A percentile compares a stretch with the other conserved stretches of the same genome.
Conservation (phyloP, 2,888 invertebrate species). For the Dimorphilus gyrociliatus region DNA sequence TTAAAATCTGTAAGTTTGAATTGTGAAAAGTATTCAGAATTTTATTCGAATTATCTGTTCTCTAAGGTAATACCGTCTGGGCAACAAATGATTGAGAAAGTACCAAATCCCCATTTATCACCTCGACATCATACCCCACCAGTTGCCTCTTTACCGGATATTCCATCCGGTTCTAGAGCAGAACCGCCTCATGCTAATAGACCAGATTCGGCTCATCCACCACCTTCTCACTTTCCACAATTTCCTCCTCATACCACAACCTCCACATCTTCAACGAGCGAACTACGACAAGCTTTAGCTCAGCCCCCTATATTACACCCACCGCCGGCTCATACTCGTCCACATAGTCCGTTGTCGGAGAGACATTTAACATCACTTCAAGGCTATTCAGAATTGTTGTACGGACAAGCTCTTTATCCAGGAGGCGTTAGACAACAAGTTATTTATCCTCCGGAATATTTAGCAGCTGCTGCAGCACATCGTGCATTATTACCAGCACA, state of each 20-base stretch:
- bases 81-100: constrained; percentile 16
- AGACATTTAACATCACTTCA: too few relatives aligned
- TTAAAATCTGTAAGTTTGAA: too few relatives aligned
- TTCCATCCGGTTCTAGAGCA: not conserved
- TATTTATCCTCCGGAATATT: not conserved
- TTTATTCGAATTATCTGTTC: not conserved
- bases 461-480: constrained; percentile 12
- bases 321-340: constrained; percentile 5
- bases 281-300: constrained; percentile 13
- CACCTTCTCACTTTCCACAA: constrained; percentile 5
- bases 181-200: not conserved
- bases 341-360: constrained; percentile 1
- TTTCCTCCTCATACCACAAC: constrained; percentile 2
- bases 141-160: too few relatives aligned
- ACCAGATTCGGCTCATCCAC: constrained; percentile 1
- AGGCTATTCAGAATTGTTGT: too few relatives aligned
- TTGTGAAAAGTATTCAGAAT: too few relatives aligned
- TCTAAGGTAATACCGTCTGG: not conserved
- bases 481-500: constrained; percentile 16
- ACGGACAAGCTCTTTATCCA: too few relatives aligned
- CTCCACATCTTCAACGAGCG: constrained; percentile 7
- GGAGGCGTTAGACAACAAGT: not conserved
- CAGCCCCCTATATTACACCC: constrained; percentile 7
- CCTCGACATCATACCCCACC: too few relatives aligned
- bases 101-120: too few relatives aligned